phyloP scores from a whole-genome alignment of 1,140 invertebrate species.

The Brachystomella parvula region DNA sequence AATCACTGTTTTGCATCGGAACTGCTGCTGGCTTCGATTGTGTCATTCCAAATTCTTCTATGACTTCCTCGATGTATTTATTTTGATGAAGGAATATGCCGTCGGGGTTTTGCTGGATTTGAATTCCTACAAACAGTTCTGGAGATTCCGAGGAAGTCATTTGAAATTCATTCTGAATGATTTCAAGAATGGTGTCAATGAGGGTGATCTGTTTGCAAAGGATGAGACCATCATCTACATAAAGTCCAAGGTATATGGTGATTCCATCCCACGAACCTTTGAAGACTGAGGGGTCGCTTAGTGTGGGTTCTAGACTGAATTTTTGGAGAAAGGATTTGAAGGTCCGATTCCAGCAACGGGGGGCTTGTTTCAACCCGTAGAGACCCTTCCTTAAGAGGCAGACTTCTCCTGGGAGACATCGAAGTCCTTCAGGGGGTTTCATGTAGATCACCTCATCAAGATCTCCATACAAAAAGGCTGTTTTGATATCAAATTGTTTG shows the following conservation, averaged over 20 bases:
- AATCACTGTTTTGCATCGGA: slow-evolving; percentile 36
- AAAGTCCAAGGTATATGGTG: slow-evolving; percentile 41
- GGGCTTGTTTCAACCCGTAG: slow-evolving; percentile 39
- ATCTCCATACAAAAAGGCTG: slow-evolving; percentile 45
- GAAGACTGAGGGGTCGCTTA: slow-evolving; percentile 43
- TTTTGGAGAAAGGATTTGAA: slow-evolving; percentile 38
- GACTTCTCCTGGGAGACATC: slow-evolving; percentile 16
- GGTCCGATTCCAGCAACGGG: slow-evolving; percentile 32
- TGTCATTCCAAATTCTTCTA: slow-evolving; percentile 42
- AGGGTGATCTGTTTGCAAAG: neutral
- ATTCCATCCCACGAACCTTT: slow-evolving; percentile 29
- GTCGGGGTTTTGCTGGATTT: neutral
- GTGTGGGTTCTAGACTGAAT: slow-evolving; percentile 40
- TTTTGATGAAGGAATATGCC: slow-evolving; percentile 31
- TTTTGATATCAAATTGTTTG: slow-evolving; percentile 45
- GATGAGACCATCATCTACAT: slow-evolving; percentile 48
- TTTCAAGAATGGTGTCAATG: slow-evolving; percentile 5
- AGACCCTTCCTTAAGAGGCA: slow-evolving; percentile 41
- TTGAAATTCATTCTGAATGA: slow-evolving; percentile 10
- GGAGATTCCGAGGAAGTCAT: neutral
- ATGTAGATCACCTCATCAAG: slow-evolving; percentile 45
- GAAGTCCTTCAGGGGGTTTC: slow-evolving; percentile 40
- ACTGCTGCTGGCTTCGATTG: slow-evolving; percentile 40
- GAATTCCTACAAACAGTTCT: slow-evolving; percentile 5
- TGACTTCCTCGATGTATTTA: slow-evolving; percentile 40